A percentile compares a stretch with the other conserved stretches of the same genome.
Evolutionary conservation across 2,113 vertebrate species (phyloP).

Genomic region (Equus przewalskii): DNA sequence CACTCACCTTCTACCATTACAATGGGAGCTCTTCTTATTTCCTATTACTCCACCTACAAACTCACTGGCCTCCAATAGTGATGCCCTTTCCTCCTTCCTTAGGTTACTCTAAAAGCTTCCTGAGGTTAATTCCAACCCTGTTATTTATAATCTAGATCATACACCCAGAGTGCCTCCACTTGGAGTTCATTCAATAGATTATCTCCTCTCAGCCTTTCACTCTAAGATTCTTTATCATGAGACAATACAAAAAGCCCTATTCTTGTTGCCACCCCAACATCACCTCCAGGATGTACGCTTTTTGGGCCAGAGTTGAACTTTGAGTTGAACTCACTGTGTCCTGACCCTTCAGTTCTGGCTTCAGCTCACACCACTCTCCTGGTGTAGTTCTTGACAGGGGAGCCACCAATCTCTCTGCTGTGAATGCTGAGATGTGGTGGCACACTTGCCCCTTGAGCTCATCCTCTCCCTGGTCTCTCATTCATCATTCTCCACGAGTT

Average conservation of each 20-base stretch:
- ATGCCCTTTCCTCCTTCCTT: neutral
- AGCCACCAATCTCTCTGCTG: neutral
- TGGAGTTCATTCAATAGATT: neutral
- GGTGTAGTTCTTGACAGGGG: neutral
- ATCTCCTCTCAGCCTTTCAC: neutral
- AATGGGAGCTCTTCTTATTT: neutral
- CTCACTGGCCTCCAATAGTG: neutral
- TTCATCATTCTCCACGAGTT: neutral
- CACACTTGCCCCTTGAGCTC: neutral
- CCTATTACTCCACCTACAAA: neutral
- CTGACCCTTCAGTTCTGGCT: neutral
- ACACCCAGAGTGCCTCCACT: neutral
- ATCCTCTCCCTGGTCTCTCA: neutral
- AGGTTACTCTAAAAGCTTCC: neutral
- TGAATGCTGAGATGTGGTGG: too few relatives aligned
- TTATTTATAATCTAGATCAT: neutral
- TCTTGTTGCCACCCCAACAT: too few relatives aligned
- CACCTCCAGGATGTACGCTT: neutral
- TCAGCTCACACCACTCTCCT: neutral
- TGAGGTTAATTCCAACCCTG: neutral
- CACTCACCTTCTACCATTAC: neutral
- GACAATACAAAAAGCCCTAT: neutral
- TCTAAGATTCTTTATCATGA: neutral
- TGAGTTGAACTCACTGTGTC: neutral
- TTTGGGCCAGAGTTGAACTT: neutral